Evolutionary conservation across 2,888 invertebrate genomes (phyloP), one percentile per base, ranked within the genome.

Genomic region (Aelia acuminata): DNA sequence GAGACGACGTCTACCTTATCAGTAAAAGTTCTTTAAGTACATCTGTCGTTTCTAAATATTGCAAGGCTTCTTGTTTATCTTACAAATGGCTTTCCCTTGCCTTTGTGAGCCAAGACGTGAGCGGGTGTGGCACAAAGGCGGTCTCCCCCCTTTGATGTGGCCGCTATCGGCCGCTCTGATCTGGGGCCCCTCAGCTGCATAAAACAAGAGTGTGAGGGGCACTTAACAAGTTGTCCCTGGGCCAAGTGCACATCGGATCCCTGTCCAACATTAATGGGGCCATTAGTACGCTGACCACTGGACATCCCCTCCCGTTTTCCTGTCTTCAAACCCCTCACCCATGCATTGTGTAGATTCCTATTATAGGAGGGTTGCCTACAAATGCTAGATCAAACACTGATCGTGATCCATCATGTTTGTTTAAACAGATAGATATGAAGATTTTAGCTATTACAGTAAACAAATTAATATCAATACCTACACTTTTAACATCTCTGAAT

Each of bases 21-120:
- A 80, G 80, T n/a, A 22, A 39, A 80, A 80, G 80, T 80, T 80
- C 80, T 80, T 80, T 43, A 80, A 80, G 43, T 80, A 80, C 43
- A 43, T 80, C 80, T 80, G 80, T 43, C 39, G 43, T 43, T 75
- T 80, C 43, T 80, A n/a, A 80, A 80, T 80, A 80, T 80, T 80
- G 39, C 80, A 80, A 4, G 18, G 63, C 31, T 26, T 63, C 63
- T 63, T 63, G 63, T 63, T 63, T 63, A 63, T 63, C 63, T 63
- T 63, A 63, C 63, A 63, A 63, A 63, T 63, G 63, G 63, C 63
- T 63, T 31, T 63, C 31, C 63, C n/a, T n/a, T n/a, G 31, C 63
- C 31, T 63, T 63, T 63, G 63, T 63, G 63, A 15, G 63, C 63
- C 63, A 63, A 63, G 63, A 63, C 31, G 63, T 35, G 4, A 63